Conservation (phyloP, 1,140 invertebrate species). For the Lordiphosa collinella region DNA sequence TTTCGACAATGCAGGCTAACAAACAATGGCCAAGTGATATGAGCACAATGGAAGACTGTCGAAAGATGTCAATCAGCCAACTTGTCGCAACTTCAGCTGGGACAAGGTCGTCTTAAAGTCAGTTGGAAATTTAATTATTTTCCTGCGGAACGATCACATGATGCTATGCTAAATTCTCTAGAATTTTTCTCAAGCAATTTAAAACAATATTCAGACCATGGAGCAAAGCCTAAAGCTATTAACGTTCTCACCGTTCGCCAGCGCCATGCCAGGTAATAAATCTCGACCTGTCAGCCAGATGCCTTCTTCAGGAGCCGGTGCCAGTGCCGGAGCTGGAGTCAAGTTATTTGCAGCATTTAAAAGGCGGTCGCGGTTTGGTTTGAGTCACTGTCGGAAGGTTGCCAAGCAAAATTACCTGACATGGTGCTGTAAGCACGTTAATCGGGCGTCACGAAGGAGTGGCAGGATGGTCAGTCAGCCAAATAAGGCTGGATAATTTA, state of each 20-base stretch:
- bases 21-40: conserved; percentile 35
- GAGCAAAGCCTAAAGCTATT: conserved; percentile 43
- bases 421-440: conserved; percentile 26
- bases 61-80: conserved; percentile 56
- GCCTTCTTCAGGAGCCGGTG: conserved; percentile 19
- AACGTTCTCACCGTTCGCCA: conserved; percentile 36
- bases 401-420: conserved; percentile 40
- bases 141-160: conserved; percentile 34
- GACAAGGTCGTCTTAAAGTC: conserved; percentile 59
- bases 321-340: conserved; percentile 6
- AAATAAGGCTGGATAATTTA: no score
- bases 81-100: not conserved
- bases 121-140: conserved; percentile 55
- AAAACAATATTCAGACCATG: conserved; percentile 51
- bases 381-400: conserved; percentile 8
- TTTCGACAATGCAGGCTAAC: conserved; percentile 39
- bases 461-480: no score
- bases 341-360: conserved; percentile 40
- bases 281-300: conserved; percentile 60
- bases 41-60: conserved; percentile 43
- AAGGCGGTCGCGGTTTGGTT: conserved; percentile 19
- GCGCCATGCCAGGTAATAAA: conserved; percentile 54
- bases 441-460: conserved; percentile 21
- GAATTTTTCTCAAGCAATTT: conserved; percentile 44
- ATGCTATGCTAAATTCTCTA: conserved; percentile 43